Conservation (phyloP, 2,797 vertebrate genomes). For the Pelodytes ibericus region DNA sequence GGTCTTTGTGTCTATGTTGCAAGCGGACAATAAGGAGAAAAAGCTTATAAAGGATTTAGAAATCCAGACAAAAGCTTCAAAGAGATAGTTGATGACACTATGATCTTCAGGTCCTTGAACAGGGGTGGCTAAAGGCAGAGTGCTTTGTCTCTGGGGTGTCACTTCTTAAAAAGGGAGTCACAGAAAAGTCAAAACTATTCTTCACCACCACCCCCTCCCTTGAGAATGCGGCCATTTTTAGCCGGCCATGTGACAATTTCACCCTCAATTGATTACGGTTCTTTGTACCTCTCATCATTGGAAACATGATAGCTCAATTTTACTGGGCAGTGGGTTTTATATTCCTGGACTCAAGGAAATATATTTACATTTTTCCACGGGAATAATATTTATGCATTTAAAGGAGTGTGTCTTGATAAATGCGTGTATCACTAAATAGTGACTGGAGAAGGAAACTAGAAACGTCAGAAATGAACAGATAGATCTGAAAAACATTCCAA, state of each 20-base stretch:
- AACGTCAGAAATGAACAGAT: too few relatives aligned
- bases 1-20: conserved; percentile 61
- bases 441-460: too few relatives aligned
- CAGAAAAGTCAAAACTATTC: conserved; percentile 75
- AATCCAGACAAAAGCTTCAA: conserved; percentile 82
- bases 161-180: conserved; percentile 76
- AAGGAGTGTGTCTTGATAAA: too few relatives aligned
- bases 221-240: too few relatives aligned
- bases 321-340: neutral
- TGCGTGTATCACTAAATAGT: too few relatives aligned
- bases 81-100: conserved; percentile 80
- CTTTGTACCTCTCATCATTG: conserved; percentile 16
- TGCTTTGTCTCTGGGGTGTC: conserved; percentile 69
- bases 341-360: too few relatives aligned
- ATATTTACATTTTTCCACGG: too few relatives aligned
- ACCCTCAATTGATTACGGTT: conserved; percentile 26
- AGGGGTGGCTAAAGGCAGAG: conserved; percentile 64
- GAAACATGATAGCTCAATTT: conserved; percentile 10
- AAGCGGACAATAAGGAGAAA: conserved; percentile 69
- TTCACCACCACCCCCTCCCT: conserved; percentile 58
- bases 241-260: conserved; percentile 74
- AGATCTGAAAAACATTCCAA: too few relatives aligned
- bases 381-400: too few relatives aligned
- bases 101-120: conserved; percentile 80
- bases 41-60: conserved; percentile 83